Evolutionary conservation across 2,888 invertebrate species (phyloP).

Genomic region (Agapostemon virescens): DNA sequence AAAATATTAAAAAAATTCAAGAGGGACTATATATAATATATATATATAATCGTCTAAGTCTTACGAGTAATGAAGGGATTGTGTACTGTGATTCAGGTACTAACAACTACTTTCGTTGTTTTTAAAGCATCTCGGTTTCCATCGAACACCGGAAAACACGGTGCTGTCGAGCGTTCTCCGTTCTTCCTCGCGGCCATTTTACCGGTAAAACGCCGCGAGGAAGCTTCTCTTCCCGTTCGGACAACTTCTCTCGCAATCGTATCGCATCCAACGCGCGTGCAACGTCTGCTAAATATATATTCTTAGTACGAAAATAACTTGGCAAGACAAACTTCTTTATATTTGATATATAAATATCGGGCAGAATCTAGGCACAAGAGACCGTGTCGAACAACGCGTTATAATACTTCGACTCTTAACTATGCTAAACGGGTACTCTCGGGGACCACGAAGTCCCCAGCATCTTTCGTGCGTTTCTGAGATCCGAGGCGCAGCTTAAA

Average conservation of each 20-base stretch:
- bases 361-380: constrained; percentile 39
- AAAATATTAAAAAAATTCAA: constrained; percentile 52
- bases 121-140: constrained; percentile 64
- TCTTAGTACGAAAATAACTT: constrained; percentile 59
- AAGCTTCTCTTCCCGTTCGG: constrained; percentile 1
- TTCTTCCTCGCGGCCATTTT: constrained; percentile 15
- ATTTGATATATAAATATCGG: constrained; percentile 45
- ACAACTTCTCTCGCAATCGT: constrained; percentile 13
- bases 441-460: neutral
- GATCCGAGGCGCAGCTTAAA: neutral
- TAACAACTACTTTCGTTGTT: constrained; percentile 64
- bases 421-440: constrained; percentile 11
- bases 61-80: constrained; percentile 57
- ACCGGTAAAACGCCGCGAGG: constrained; percentile 34
- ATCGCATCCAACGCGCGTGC: constrained; percentile 36
- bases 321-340: constrained; percentile 57
- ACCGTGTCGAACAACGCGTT: constrained; percentile 31
- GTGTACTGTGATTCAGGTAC: constrained; percentile 74
- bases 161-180: neutral
- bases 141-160: constrained; percentile 24
- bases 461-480: neutral
- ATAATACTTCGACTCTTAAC: constrained; percentile 31
- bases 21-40: constrained; percentile 29
- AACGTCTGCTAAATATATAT: constrained; percentile 22
- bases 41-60: constrained; percentile 50